Base-by-base conservation (phyloP, 2,888 invertebrate species). In the Charanyca ferruginea region DNA sequence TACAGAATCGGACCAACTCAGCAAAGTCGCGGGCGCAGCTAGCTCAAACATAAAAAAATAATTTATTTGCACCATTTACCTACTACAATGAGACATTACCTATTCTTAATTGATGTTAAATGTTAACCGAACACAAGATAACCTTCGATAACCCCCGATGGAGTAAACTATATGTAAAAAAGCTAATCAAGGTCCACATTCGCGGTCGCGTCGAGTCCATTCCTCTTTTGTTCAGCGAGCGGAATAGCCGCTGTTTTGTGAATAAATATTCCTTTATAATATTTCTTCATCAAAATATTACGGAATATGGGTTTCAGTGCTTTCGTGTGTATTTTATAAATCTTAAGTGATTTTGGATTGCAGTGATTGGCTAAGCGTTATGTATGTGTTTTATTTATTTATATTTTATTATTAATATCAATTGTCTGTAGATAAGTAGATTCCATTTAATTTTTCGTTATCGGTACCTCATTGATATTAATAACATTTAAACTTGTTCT, bases 71-170 rank as follows among this genome's bases (percentile, higher is more conserved):
- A 0, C 1, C n/a, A 45, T 41, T 57, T 63, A 77, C 42, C 18
- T 53, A 48, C 13, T 35, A 64, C 42, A 62, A 71, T 44, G 23
- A 59, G 18, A 22, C 35, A 18, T 68, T 58, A 63, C 38, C 38
- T 64, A 70, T 53, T 28, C 38, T 38, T 74, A 74, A 74, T 78
- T 54, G 45, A 61, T 62, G 75, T 54, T 79, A 63, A 79, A 64
- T 49, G 32, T 77, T 81, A 62, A 82, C 78, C 73, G 80, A 66
- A 70, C 58, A 66, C 59, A 57, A 63, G 87, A 87, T 88, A 87
- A 84, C 87, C 85, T 82, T 66, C 69, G 85, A 85, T 88, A 87
- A 85, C 88, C 86, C 79, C 66, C 66, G 55, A 65, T 71, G 45
- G 62, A 60, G 73, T 62, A 82, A 71, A 48, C 60, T 73, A 67